Conservation (phyloP, 2,113 vertebrate species). For the Embiotoca jacksoni region DNA sequence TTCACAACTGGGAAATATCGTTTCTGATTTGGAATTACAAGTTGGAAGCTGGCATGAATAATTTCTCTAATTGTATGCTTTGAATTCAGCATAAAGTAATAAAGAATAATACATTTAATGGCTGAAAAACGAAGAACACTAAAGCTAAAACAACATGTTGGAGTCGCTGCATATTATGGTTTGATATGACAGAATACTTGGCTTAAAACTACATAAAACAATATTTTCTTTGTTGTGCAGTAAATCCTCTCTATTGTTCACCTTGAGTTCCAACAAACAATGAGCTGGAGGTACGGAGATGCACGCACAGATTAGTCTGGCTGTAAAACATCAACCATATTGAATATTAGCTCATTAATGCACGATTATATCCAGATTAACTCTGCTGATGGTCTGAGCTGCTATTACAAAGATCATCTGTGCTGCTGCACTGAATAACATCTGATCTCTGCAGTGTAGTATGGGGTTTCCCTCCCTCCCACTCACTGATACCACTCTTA, state of each 20-base stretch:
- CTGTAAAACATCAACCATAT: background rate
- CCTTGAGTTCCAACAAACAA: conserved; percentile 10
- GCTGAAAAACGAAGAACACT: background rate
- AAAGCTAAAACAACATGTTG: background rate
- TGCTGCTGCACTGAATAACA: conserved; percentile 40
- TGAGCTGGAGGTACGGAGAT: background rate
- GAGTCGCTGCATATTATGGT: background rate
- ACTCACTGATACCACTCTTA: conserved; percentile 44
- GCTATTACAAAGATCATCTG: conserved; percentile 29
- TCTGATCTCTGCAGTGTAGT: conserved; percentile 38
- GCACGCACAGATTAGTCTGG: too few relatives aligned
- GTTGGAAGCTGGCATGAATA: too few relatives aligned
- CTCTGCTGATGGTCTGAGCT: conserved; percentile 16
- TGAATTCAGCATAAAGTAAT: too few relatives aligned
- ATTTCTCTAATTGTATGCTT: too few relatives aligned
- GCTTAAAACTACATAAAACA: background rate
- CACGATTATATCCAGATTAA: conserved; percentile 40
- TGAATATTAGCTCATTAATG: conserved; percentile 24
- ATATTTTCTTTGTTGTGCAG: background rate
- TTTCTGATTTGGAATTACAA: too few relatives aligned
- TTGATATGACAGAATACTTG: background rate
- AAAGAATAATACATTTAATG: too few relatives aligned
- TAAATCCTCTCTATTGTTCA: conserved; percentile 3
- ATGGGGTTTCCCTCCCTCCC: conserved; percentile 71
- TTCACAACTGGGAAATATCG: too few relatives aligned